Evolutionary conservation across 2,888 invertebrate species (phyloP), one percentile per base, ranked within the genome.

Genomic region (Orchestes rusci): DNA sequence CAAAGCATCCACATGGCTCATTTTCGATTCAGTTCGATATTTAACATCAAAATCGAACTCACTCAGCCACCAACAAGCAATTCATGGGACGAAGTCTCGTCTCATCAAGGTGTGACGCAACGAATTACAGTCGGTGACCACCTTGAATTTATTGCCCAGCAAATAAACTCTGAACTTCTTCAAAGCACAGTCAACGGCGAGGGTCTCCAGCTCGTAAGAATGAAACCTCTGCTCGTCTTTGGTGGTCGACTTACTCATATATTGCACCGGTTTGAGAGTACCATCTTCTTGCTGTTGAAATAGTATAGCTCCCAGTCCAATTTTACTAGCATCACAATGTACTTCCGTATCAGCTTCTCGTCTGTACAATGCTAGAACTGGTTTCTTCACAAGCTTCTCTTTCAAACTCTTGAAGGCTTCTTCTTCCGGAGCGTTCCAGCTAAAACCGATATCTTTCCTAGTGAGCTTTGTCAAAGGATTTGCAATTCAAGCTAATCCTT

Each of bases 41-140:
- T 53, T 42, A 1, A 62, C 48, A 4, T 51, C 48, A 35, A 60
- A 62, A 17, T 55, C 53, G 41, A 56, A 62, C 31, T 63, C 63
- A 13, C 34, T 16, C 3, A 62, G 35, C 55, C 59, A 61, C 63
- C 64, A 63, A 28, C 62, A 45, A 2, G 55, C 61, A n/a, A 61
- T 56, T 32, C 62, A 37, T 1, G 64, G 59, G 28, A 54, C 36
- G 12, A 58, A 16, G 36, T 59, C 56, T 29, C 48, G 29, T 48
- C 58, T 57, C 13, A 38, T 18, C 3, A 49, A 18, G 4, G 58
- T 53, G 23, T 47, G 43, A 16, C 55, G 41, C 31, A 58, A 19
- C 5, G 55, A 51, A 32, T 52, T 54, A 32, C 56, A 58, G 45
- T 56, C 55, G 8, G 44, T 56, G 17, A 53, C 39, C 5, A 53